Evolutionary conservation across 1,140 invertebrate genomes (phyloP), one percentile per base, ranked within the genome.

Genomic region (Chrysomallon squamiferum): DNA sequence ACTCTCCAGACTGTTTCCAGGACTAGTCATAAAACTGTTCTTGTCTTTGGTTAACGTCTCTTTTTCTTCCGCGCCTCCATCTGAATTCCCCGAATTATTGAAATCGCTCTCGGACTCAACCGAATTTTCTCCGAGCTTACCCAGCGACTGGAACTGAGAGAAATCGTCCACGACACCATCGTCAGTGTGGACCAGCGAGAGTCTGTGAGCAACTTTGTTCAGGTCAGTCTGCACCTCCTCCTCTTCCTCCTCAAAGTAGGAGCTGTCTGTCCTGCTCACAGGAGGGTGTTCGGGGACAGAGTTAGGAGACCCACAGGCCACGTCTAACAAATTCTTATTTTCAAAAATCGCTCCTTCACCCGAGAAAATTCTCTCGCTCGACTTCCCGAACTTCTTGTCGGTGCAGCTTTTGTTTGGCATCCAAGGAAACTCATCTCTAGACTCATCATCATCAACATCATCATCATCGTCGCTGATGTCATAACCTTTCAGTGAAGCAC

Each of bases 391-490:
- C 13, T 62, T 64, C 1, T 69, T 63, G 27, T 82, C 79, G 45
- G 74, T 73, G n/a, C 66, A 66, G 38, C 80, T 82, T 59, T 80
- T 81, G 27, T 73, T 74, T 4, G 80, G 78, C 4, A 78, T 78
- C 22, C 57, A 68, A 2, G 68, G 68, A 38, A 43, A 65, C 3
- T 66, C 29, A 30, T 54, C n/a, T 6, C 29, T 30, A 22, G 50
- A 22, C 15, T 30, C 50, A 54, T 22, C 25, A 47, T n/a, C 45
- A 50, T 29, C 58, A 59, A 22, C 22, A 27, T 49, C 45, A n/a
- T 61, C 18, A 11, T 22, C 29, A 9, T 47, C 35, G 5, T 7
- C 35, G 15, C 15, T 38, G 35, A 38, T 30, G 35, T 54, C 50
- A 22, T 54, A 54, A 27, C 18, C 18, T 25, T 25, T 25, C 54